A percentile compares a stretch with the other conserved stretches of the same genome.
phyloP scores from a whole-genome alignment of 2,888 invertebrate species.

The Phalangium opilio region DNA sequence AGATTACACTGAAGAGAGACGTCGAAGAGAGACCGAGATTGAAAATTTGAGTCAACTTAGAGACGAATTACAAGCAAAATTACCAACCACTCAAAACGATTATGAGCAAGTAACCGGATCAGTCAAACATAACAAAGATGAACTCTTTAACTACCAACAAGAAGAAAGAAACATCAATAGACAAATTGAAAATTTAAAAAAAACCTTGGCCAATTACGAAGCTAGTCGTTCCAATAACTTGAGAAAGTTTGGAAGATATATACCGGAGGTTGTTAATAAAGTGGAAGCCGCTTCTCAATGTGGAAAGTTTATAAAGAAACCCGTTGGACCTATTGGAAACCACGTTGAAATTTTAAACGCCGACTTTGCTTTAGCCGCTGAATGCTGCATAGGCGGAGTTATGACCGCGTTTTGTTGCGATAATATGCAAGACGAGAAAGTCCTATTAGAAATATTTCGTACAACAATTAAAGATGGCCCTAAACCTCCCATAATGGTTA shows the following conservation, averaged over 20 bases:
- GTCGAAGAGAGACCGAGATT: slow-evolving; percentile 24
- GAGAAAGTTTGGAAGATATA: slow-evolving; percentile 49
- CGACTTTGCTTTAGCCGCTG: slow-evolving; percentile 60
- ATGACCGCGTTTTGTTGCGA: slow-evolving; percentile 28
- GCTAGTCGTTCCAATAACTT: slow-evolving; percentile 23
- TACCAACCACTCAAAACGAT: not conserved
- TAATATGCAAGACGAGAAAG: slow-evolving; percentile 29
- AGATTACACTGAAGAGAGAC: not conserved
- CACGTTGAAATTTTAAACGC: slow-evolving; percentile 53
- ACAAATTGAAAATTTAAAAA: not conserved
- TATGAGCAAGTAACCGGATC: not conserved
- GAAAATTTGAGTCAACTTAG: slow-evolving; percentile 21
- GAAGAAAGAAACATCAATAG: too few species aligned
- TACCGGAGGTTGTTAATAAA: slow-evolving; percentile 38
- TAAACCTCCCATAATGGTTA: slow-evolving; percentile 16
- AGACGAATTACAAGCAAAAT: not conserved
- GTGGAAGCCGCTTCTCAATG: slow-evolving; percentile 28
- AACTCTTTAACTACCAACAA: not conserved
- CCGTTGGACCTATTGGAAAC: slow-evolving; percentile 63
- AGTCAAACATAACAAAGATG: not conserved
- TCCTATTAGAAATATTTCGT: slow-evolving; percentile 25
- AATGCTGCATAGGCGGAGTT: slow-evolving; percentile 43
- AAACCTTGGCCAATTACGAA: not conserved
- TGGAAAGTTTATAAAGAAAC: slow-evolving; percentile 49
- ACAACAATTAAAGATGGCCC: slow-evolving; percentile 39